A percentile compares a stretch with the other conserved stretches of the same genome.
Evolutionary conservation across 2,888 invertebrate species (phyloP).

Genomic region (Drosophila planitibia): DNA sequence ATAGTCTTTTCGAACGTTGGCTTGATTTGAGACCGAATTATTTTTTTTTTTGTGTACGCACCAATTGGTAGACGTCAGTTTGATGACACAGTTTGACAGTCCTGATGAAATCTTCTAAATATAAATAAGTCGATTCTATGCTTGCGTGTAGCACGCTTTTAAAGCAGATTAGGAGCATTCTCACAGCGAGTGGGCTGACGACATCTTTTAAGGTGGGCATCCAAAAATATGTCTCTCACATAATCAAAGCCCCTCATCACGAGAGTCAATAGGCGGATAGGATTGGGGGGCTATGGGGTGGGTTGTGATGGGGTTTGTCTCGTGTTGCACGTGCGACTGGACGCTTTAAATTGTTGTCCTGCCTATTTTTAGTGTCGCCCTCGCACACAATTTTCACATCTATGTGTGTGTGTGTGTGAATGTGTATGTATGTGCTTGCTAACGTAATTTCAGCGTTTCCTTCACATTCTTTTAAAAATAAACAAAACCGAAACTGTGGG

Average conservation of each 20-base stretch:
- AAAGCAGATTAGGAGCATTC: slow-evolving; percentile 17
- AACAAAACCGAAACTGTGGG: slow-evolving; percentile 38
- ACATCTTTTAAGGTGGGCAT: slow-evolving; percentile 15
- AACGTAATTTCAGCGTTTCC: slow-evolving; percentile 50
- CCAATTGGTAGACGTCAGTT: neutral
- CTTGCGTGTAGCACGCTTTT: slow-evolving; percentile 7
- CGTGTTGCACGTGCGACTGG: slow-evolving; percentile 53
- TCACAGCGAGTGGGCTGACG: slow-evolving; percentile 7
- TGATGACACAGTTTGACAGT: slow-evolving; percentile 5
- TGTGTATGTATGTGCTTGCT: slow-evolving; percentile 22
- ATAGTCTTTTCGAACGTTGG: neutral
- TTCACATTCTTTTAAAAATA: slow-evolving; percentile 60
- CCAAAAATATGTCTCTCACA: slow-evolving; percentile 38
- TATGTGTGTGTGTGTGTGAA: slow-evolving; percentile 1
- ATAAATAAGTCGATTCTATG: slow-evolving; percentile 12
- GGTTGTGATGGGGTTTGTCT: slow-evolving; percentile 22
- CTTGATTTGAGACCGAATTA: neutral
- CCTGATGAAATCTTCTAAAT: slow-evolving; percentile 19
- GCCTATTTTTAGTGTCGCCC: slow-evolving; percentile 41
- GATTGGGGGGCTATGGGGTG: neutral
- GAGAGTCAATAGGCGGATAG: neutral
- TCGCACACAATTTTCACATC: slow-evolving; percentile 2
- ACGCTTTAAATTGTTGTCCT: slow-evolving; percentile 31
- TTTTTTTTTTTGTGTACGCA: neutral
- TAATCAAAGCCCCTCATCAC: slow-evolving; percentile 19